Evolutionary conservation across 2,888 invertebrate genomes (phyloP), one percentile per base, ranked within the genome.

Genomic region (Ellobium chinense): DNA sequence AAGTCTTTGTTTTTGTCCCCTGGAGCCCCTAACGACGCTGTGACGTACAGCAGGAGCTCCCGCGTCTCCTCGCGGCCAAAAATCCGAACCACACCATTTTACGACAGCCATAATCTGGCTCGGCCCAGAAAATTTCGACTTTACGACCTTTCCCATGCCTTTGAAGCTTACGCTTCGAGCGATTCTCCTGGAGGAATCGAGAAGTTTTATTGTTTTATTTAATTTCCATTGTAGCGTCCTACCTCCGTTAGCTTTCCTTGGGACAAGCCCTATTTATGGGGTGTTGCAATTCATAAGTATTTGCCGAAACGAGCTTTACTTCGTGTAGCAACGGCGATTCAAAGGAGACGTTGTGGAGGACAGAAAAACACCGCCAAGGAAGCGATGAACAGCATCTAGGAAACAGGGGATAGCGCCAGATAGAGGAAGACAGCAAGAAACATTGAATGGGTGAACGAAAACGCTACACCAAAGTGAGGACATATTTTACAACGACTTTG

Each of bases 211-310:
- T 75, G 75, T 75, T 75, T 65, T 65, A 56, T 75, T 75, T 75
- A 65, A 75, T 75, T 75, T 34, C 75, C 65, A 21, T 56, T 31
- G 54, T 75, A 65, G 63, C 54, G 75, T 75, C 31, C 37, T 36
- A 58, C 72, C 72, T 60, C 24, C 18, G 37, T 34, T 72, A 56
- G 72, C 58, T 72, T 31, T 72, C 24, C 60, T 27, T 27, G 2
- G 29, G 37, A 60, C 72, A 60, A 72, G 29, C 72, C 24, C 60
- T 58, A 56, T 72, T 72, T 72, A 72, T 72, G 24, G 60, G 36
- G 72, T 72, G 72, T 72, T 60, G 58, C 66, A 56, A 56, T 56
- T 66, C 58, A 76, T 76, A 72, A 72, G 72, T 72, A 72, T 72
- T 72, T 72, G 72, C 58, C 24, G 27, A 65, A 66, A 66, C 24